A percentile compares a stretch with the other conserved stretches of the same genome.
These are phyloP conservation scores for Nannobrachium achirus DNA, from an alignment of 2,113 vertebrate genomes.

Conservation along the genomic window DNA sequence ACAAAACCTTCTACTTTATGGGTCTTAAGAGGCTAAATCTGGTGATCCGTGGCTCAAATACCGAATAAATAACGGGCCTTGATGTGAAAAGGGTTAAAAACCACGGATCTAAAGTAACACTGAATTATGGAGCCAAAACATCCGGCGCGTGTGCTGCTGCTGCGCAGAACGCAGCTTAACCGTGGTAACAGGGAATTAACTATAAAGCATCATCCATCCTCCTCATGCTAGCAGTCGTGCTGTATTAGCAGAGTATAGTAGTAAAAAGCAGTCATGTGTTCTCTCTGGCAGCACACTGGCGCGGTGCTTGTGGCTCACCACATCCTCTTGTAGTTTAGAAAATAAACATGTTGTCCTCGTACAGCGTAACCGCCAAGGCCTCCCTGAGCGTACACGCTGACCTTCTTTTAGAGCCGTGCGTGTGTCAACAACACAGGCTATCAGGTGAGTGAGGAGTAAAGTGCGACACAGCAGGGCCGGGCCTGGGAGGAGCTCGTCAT, in stretches of 20 bases:
- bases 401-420: conserved; percentile 52
- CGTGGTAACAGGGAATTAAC: conserved; percentile 2
- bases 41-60: too few species aligned
- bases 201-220: conserved; percentile 26
- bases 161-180: too few species aligned
- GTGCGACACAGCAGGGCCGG: not conserved
- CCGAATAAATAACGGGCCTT: too few species aligned
- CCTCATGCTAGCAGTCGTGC: not conserved
- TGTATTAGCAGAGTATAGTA: conserved; percentile 18
- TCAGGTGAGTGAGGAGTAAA: conserved; percentile 22
- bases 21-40: too few species aligned
- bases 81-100: too few species aligned
- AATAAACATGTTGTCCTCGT: conserved; percentile 76
- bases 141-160: too few species aligned
- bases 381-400: conserved; percentile 58
- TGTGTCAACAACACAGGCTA: conserved; percentile 50
- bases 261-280: conserved; percentile 49
- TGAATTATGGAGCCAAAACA: too few species aligned
- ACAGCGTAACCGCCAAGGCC: conserved; percentile 55
- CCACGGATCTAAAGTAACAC: too few species aligned
- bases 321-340: conserved; percentile 78
- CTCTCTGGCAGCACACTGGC: conserved; percentile 41
- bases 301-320: conserved; percentile 65
- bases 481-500: not conserved
- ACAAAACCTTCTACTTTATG: too few species aligned